These are phyloP conservation scores for Scolopax rusticola DNA, from an alignment of 2,797 vertebrate genomes.

Conservation along the genomic window DNA sequence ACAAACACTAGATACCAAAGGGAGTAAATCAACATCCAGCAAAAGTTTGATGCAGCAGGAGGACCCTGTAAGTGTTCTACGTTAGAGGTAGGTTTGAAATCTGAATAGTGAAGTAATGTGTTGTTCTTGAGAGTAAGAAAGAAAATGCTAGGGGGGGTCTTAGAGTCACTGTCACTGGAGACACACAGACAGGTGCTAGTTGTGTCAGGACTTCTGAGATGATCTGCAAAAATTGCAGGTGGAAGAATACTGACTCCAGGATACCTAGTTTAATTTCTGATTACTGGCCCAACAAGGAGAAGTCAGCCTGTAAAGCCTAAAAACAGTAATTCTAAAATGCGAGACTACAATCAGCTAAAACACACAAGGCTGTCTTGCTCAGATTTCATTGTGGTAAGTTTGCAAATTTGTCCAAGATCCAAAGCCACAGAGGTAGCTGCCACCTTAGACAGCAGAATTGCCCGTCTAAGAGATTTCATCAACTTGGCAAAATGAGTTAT, in stretches of 20 bases:
- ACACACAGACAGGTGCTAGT: not conserved
- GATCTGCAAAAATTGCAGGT: not conserved
- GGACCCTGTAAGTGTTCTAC: not conserved
- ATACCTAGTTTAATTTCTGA: not conserved
- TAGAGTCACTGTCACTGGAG: not conserved
- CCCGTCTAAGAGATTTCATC: not conserved
- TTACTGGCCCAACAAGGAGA: not conserved
- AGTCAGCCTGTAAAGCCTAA: not conserved
- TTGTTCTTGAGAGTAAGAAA: not conserved
- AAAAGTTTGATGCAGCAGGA: not conserved
- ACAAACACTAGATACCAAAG: not conserved
- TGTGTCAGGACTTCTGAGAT: not conserved
- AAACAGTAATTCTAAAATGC: not conserved
- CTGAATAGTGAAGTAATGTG: not conserved
- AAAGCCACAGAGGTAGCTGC: not conserved
- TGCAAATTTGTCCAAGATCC: not conserved
- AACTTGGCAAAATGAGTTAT: not conserved
- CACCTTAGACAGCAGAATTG: not conserved
- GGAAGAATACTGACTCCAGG: not conserved
- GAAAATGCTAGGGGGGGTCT: not conserved
- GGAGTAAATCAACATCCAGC: not conserved
- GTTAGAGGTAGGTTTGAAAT: not conserved
- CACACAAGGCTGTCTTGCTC: not conserved
- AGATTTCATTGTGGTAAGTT: not conserved
- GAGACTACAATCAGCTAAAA: not conserved